Conservation (phyloP, 2,113 vertebrate species). For the Girardinichthys multiradiatus region DNA sequence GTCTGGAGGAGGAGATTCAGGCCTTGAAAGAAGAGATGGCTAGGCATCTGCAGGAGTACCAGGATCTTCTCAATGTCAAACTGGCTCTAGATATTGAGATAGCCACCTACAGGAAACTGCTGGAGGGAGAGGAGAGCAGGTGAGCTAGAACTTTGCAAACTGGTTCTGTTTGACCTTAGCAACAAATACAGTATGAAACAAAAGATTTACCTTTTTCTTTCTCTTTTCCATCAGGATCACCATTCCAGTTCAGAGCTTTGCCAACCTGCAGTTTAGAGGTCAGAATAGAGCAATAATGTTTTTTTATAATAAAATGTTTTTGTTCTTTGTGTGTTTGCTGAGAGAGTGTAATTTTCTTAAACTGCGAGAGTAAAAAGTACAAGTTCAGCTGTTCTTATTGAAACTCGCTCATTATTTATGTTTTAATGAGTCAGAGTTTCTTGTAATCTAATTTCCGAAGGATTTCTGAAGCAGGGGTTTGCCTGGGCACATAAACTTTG, state of each 20-base stretch:
- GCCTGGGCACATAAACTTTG: no score
- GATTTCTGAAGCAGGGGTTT: no score
- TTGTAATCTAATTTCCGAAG: no score
- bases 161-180: not conserved
- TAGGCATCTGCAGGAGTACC: constrained; percentile 90
- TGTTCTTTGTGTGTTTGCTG: not conserved
- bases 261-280: constrained; percentile 91
- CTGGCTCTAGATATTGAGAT: constrained; percentile 95
- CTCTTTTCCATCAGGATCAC: constrained; percentile 83
- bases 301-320: not conserved
- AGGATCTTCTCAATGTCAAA: constrained; percentile 94
- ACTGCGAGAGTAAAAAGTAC: not conserved
- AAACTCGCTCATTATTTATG: no score
- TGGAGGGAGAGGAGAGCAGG: constrained; percentile 96
- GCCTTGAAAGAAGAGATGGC: constrained; percentile 88
- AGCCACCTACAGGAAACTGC: constrained; percentile 91
- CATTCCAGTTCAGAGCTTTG: constrained; percentile 90
- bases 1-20: constrained; percentile 86
- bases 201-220: not conserved
- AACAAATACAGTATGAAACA: not conserved
- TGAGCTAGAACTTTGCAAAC: constrained; percentile 39
- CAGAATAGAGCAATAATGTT: constrained; percentile 33
- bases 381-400: not conserved
- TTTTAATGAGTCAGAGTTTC: no score
- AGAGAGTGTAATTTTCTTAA: not conserved